These are phyloP conservation scores for Cyphomyrmex costatus DNA, from an alignment of 1,140 invertebrate species.

Conservation along the genomic window DNA sequence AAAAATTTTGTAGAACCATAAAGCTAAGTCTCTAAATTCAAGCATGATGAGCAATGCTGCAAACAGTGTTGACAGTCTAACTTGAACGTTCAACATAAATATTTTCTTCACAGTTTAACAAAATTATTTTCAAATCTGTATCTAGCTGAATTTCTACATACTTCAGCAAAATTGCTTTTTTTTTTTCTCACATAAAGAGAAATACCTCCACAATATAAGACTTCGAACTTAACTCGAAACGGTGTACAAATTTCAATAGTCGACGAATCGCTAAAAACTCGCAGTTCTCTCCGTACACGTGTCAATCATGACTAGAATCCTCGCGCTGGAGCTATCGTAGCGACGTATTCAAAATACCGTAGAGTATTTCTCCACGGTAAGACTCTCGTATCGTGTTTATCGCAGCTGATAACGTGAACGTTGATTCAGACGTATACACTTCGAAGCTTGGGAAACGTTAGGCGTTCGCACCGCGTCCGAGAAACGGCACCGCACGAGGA, in stretches of 20 bases:
- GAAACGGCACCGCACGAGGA: constrained; percentile 22
- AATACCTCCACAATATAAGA: not conserved
- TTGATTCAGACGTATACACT: constrained; percentile 40
- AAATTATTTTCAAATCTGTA: too few relatives aligned
- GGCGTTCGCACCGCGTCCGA: constrained; percentile 12
- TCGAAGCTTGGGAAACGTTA: not conserved
- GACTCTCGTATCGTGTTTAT: not conserved
- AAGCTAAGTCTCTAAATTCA: too few relatives aligned
- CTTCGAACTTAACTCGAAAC: not conserved
- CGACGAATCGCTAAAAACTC: not conserved
- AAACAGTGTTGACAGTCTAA: too few relatives aligned
- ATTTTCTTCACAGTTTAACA: too few relatives aligned
- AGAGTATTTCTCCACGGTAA: too few relatives aligned
- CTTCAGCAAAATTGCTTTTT: not conserved
- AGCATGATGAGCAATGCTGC: too few relatives aligned
- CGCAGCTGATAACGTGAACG: constrained; percentile 24
- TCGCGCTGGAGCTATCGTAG: not conserved
- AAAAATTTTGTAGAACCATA: too few relatives aligned
- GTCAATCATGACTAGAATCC: constrained; percentile 13
- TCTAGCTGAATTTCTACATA: too few relatives aligned
- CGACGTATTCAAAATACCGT: constrained; percentile 15
- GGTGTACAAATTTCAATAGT: not conserved
- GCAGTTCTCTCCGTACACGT: constrained; percentile 41
- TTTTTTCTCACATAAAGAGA: not conserved
- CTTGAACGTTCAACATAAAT: too few relatives aligned